Base-by-base conservation (phyloP, 2,888 invertebrate species). In the Phasia obesa region DNA sequence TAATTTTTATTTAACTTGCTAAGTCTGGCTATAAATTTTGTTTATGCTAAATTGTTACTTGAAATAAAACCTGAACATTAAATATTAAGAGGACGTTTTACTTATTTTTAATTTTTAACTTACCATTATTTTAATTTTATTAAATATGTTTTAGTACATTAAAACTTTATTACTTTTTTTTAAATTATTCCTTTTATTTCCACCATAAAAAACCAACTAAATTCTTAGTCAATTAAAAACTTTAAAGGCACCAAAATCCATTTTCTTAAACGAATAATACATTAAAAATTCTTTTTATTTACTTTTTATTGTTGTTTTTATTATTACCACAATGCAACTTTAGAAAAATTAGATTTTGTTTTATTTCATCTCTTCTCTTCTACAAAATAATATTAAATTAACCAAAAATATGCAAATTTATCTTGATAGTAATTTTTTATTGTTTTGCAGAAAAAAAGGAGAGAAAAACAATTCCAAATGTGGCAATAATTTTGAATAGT, bases 331-430 rank as follows among this genome's bases (percentile, higher is more conserved):
- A 75, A 11, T 44, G 35, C 31, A 59, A 47, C 1, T 44, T 55
- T 55, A 7, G n/a, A 3, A 17, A n/a, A 42, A 17, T 4, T n/a
- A 47, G 1, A 19, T 47, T 17, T 35, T 57, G 70, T 69, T 57
- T 53, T 53, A 7, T 73, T 73, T 44, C 9, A 21, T 77, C 47
- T 60, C 55, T 38, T 69, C 27, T 62, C 19, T 57, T 57, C 17
- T 3, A 53, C 38, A 49, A 42, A 42, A 51, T 67, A 35, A 60
- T 83, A 65, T 75, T 78, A 82, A 82, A 82, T 75, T 78, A 82
- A 79, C 78, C 75, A 71, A 79, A 83, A 75, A 67, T 79, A 83
- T 83, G 78, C 65, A 83, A 83, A 83, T 79, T 79, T 83, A 78
- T 83, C 75, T 81, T 55, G 70, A 71, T 83, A 57, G 35, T 69